Conservation (phyloP, 2,113 vertebrate species). For the Coracopsis vasa region DNA sequence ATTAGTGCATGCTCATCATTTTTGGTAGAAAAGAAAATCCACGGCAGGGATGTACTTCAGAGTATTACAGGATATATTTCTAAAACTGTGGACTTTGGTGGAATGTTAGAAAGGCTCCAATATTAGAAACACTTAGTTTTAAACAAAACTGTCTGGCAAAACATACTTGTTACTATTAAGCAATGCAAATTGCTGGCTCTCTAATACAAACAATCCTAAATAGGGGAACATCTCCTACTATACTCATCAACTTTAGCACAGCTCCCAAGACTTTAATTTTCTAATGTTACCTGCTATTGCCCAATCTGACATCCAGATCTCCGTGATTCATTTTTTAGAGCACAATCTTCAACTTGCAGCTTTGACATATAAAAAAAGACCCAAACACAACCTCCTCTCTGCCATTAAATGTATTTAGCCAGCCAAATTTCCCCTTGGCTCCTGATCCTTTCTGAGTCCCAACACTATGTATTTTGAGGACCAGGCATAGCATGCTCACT, state of each 20-base stretch:
- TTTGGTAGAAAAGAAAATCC: background rate
- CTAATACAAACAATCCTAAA: background rate
- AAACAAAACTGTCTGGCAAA: background rate
- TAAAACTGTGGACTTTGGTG: background rate
- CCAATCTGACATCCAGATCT: background rate
- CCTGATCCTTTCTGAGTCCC: background rate
- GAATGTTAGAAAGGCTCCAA: background rate
- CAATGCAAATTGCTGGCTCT: background rate
- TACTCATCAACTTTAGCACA: background rate
- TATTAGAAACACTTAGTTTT: background rate
- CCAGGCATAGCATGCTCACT: background rate
- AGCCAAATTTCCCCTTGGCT: background rate
- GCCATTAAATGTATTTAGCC: background rate
- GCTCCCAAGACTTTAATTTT: background rate
- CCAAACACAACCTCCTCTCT: too few species aligned
- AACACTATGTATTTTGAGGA: fast-evolving
- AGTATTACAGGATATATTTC: background rate
- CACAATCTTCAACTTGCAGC: background rate
- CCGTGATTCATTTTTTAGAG: background rate
- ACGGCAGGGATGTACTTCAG: background rate
- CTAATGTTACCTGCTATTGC: background rate
- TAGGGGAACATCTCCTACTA: background rate
- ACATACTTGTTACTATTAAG: background rate
- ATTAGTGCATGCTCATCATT: background rate
- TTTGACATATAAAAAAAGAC: background rate